Evolutionary conservation across 2,797 vertebrate genomes (phyloP), one percentile per base, ranked within the genome.

Genomic region (Melanogrammus aeglefinus): DNA sequence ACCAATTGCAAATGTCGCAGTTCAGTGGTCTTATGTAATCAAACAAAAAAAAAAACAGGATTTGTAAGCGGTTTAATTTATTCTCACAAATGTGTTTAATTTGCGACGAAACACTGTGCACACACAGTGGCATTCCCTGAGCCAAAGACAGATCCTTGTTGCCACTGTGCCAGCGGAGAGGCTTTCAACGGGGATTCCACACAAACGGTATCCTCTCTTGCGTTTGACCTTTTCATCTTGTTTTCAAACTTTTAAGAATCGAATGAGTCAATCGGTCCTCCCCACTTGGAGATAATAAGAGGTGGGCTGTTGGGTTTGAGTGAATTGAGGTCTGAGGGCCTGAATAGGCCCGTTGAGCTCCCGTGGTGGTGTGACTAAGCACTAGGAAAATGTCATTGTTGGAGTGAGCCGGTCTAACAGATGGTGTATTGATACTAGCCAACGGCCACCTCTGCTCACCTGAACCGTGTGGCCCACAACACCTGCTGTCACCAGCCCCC

Each of bases 361-460:
- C 24, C 24, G 63, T 36, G 57, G 51, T 39, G 63, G 47, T 83
- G 66, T 79, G 78, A 75, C 39, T 78, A 72, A 84, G 80, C 83
- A 83, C 76, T 74, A 77, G 78, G 77, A 90, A 63, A 90, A 89
- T 89, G 87, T 88, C 85, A 83, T 71, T 72, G 82, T 79, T 79
- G 88, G 76, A 82, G 77, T 79, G 76, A 81, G 81, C 79, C 86
- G 83, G 83, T 89, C 77, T 88, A 88, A 87, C 90, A 91, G 87
- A 87, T 91, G 90, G 88, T 88, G 86, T 87, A 89, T 86, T 85
- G 84, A 82, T 80, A 83, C 77, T 39, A 76, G 79, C 35, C 78
- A 81, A 80, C 73, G 90, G 86, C 85, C 85, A 88, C 83, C 31
- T 85, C 78, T 88, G 81, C 86, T 89, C 87, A 91, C 88, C 89